Base-by-base conservation (phyloP, 1,140 invertebrate genomes). In the Achatina immaculata region DNA sequence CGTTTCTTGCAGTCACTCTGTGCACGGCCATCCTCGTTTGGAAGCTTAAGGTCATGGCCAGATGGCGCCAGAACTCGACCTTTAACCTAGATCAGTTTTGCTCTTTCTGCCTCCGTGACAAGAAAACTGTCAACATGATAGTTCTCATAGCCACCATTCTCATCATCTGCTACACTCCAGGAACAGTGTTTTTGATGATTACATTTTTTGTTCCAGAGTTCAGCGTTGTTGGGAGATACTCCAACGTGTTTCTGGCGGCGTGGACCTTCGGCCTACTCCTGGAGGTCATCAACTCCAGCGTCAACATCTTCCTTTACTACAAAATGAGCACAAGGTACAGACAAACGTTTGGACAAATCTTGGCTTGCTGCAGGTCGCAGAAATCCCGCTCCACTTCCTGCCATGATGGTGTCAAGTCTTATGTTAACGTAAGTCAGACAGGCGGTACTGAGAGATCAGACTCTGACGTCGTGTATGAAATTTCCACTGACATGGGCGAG, bases 311-410 rank as follows among this genome's bases (percentile, higher is more conserved):
- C n/a, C 16, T 74, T 4, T 74, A 74, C 45, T 55, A 51, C 45
- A 74, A 45, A 21, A 74, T 74, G 72, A 74, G 72, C 48, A 42
- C 72, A 2, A 51, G 42, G 36, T 74, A 51, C 36, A 21, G 72
- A 36, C 36, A 74, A 51, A 55, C 31, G 1, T 51, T 74, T 43
- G 28, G 2, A 7, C 43, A 74, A 6, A 2, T 55, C 14, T 74
- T 74, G n/a, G 48, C 43, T 4, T 11, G 9, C 7, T 62, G 58
- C 16, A 62, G 58, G 31, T 7, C 45, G 7, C 7, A 19, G 7
- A 62, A 31, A 16, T 55, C 48, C 1, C 7, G 16, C 16, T 55
- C 48, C 6, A 28, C 58, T 16, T 28, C 58, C 11, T n/a, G 31
- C 1, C 1, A n/a, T 4, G n/a, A 31, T 4, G 31, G 16, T 62